Percentiles rank a stretch among this genome's conserved stretches.
These are phyloP conservation scores for Lepidonotus clava DNA, from an alignment of 2,888 invertebrate genomes.

Conservation along the genomic window DNA sequence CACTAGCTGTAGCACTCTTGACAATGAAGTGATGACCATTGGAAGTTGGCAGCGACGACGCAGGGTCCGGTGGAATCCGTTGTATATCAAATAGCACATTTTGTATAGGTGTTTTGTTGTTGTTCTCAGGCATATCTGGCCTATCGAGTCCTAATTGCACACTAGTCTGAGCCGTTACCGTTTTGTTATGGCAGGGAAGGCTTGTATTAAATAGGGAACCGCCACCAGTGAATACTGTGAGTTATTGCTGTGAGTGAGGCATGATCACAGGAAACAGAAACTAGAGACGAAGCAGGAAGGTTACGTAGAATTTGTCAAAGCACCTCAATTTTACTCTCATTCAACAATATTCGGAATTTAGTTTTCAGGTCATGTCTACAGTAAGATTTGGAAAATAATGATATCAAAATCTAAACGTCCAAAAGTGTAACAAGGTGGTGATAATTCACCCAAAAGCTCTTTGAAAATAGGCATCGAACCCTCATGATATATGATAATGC, in stretches of 20 bases:
- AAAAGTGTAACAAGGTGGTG: background rate
- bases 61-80: background rate
- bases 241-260: constrained; percentile 13
- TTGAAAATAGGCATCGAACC: background rate
- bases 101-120: background rate
- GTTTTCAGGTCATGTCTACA: background rate
- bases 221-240: background rate
- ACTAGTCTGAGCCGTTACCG: background rate
- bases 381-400: background rate
- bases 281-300: background rate
- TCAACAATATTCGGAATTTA: background rate
- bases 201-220: background rate
- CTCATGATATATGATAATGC: no score
- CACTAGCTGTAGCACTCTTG: background rate
- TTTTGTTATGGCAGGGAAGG: background rate
- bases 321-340: background rate
- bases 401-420: background rate
- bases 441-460: background rate
- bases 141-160: background rate
- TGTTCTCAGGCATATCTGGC: background rate
- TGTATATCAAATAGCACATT: constrained; percentile 2
- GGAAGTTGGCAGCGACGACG: background rate
- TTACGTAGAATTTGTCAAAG: background rate
- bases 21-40: background rate
- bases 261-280: background rate